A percentile compares a stretch with the other conserved stretches of the same genome.
These are phyloP conservation scores for Cladorhizidae sp. DNA, from an alignment of 37 sponge, comb jelly and placozoan genomes.

Conservation along the genomic window DNA sequence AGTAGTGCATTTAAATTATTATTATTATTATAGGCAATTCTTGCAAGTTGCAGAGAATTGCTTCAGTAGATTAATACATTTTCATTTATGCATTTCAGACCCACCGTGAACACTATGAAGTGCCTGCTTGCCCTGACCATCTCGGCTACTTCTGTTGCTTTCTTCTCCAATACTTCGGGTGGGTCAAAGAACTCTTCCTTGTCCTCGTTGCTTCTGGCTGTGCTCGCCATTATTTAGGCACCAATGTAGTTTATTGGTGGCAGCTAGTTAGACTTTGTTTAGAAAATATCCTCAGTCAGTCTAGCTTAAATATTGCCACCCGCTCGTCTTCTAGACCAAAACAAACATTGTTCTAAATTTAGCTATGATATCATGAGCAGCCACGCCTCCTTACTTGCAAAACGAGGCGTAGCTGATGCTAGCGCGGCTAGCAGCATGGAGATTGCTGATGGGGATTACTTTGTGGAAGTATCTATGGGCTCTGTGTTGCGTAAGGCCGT, in stretches of 20 bases:
- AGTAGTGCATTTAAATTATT: too few species aligned
- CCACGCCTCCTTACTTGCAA: too few species aligned
- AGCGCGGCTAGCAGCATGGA: background rate
- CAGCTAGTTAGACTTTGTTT: background rate
- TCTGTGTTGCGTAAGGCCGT: conserved; percentile 32
- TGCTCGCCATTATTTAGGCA: conserved; percentile 50
- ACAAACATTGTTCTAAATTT: background rate
- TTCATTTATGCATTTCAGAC: too few species aligned
- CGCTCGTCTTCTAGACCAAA: too few species aligned
- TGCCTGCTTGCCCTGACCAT: conserved; percentile 69
- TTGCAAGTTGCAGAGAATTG: too few species aligned
- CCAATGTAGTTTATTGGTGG: background rate
- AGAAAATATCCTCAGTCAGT: background rate
- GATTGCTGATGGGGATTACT: background rate
- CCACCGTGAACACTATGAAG: conserved; percentile 69
- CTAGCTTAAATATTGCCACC: too few species aligned
- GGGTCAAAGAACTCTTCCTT: conserved; percentile 73
- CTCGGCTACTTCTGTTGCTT: conserved; percentile 47
- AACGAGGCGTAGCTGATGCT: background rate
- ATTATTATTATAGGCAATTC: too few species aligned
- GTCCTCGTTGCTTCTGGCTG: conserved; percentile 51
- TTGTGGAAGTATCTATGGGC: conserved; percentile 21
- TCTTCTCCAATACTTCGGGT: conserved; percentile 60
- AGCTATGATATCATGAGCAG: background rate
- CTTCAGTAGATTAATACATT: too few species aligned